Evolutionary conservation across 2,888 invertebrate species (phyloP), one percentile per base, ranked within the genome.

Genomic region (Pyrrhia umbra): DNA sequence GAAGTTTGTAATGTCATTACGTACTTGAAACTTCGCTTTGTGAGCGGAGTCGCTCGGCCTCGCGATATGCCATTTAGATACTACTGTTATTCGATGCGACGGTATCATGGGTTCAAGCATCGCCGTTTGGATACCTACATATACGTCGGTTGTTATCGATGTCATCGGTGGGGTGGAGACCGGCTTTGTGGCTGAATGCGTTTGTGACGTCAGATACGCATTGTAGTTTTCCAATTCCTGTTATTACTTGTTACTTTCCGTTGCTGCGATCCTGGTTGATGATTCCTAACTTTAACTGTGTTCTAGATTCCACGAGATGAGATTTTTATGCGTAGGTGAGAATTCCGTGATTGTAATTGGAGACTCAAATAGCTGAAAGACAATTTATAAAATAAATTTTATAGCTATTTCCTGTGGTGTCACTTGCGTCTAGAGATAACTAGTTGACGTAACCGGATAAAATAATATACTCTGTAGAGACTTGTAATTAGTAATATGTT

Each of bases 1-100:
- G 69, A 84, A 89, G 85, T 88, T 86, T 76, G 85, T 86, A 85
- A 88, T 85, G 87, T 82, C 85, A 83, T 90, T 90, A 87, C 79
- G 72, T 80, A 77, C 80, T 83, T 77, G 79, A 79, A 83, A 86
- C 82, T 85, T 64, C 76, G 83, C 85, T 88, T 85, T 84, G 84
- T 82, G 82, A 83, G 72, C 74, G 52, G 77, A 80, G 77, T 75
- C 72, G 64, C 67, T 60, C 64, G 73, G 65, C 64, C 66, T 56
- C 71, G 54, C 71, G 70, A 79, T 80, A 79, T 70, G 77, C 71
- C 68, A 63, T 75, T 77, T 69, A 72, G 75, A 77, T 80, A 75
- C 69, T 64, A 59, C 67, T 65, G 64, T 62, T 71, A 65, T 59
- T 65, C 37, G 47, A 54, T 34, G 50, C 54, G 43, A 62, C 37